Evolutionary conservation across 1,140 invertebrate genomes (phyloP).

Genomic region (Bombus sibiricus): DNA sequence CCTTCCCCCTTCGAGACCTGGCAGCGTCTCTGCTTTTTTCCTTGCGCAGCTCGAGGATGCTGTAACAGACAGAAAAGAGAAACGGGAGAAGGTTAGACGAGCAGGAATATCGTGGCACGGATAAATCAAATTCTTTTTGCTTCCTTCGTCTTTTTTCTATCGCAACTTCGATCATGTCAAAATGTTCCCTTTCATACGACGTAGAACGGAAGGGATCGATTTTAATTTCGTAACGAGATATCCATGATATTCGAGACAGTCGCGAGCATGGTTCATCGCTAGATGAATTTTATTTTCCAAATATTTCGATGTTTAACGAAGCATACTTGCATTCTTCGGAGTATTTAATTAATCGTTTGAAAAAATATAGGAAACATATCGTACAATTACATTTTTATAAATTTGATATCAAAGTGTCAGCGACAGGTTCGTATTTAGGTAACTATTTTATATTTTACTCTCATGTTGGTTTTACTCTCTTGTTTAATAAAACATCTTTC

Average conservation of each 20-base stretch:
- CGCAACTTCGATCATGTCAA: neutral
- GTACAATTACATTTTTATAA: neutral
- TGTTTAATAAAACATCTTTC: neutral
- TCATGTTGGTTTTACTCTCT: neutral
- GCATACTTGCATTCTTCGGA: too few relatives aligned
- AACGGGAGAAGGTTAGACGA: slow-evolving; percentile 52
- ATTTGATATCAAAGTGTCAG: neutral
- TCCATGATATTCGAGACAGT: too few relatives aligned
- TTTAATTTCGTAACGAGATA: neutral
- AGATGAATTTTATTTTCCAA: too few relatives aligned
- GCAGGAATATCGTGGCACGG: slow-evolving; percentile 5
- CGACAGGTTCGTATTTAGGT: neutral
- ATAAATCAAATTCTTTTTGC: slow-evolving; percentile 21
- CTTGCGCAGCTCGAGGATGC: slow-evolving; percentile 97
- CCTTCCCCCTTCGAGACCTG: slow-evolving; percentile 95
- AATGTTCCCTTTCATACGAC: neutral
- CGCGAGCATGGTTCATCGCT: neutral
- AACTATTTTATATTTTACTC: neutral
- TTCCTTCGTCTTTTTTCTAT: neutral
- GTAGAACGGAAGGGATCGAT: neutral
- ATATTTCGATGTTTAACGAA: too few relatives aligned
- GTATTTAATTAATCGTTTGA: too few relatives aligned
- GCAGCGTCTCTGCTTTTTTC: slow-evolving; percentile 99
- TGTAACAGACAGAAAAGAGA: slow-evolving; percentile 84
- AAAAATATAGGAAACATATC: too few relatives aligned